Percentiles rank a stretch among this genome's conserved stretches.
These are phyloP conservation scores for Coecobrya sp. DNA, from an alignment of 2,888 invertebrate genomes.

Conservation along the genomic window DNA sequence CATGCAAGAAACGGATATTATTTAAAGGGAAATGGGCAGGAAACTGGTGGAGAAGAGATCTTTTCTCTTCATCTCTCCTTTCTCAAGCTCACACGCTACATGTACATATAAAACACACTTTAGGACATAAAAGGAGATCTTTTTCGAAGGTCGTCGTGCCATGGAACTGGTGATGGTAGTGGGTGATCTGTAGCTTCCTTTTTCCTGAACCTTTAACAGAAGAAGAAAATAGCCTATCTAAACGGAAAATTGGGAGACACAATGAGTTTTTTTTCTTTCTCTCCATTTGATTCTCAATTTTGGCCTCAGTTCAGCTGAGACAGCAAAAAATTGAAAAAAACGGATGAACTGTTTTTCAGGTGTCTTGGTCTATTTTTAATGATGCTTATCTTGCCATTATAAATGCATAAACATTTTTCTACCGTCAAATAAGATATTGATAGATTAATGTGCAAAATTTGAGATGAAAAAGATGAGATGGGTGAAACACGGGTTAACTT, in stretches of 20 bases:
- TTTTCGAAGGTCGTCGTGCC: conserved; percentile 41
- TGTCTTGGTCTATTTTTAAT: background rate
- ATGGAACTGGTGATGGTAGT: background rate
- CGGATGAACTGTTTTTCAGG: conserved; percentile 18
- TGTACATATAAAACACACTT: background rate
- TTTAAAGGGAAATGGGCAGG: conserved; percentile 59
- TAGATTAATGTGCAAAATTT: background rate
- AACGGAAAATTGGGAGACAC: background rate
- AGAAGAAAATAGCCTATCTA: background rate
- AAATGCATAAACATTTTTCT: background rate
- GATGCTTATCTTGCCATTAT: background rate
- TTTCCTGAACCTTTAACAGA: background rate
- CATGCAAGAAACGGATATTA: conserved; percentile 42
- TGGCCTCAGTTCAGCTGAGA: background rate
- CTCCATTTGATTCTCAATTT: background rate
- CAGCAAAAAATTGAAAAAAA: background rate
- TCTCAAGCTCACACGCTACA: background rate
- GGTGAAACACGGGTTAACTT: background rate
- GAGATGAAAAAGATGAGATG: background rate
- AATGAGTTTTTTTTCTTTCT: background rate
- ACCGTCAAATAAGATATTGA: background rate
- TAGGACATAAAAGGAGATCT: conserved; percentile 34
- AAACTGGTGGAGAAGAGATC: conserved; percentile 12
- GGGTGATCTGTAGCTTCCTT: conserved; percentile 50
- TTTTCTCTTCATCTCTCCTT: conserved; percentile 14